A percentile compares a stretch with the other conserved stretches of the same genome.
Conservation (phyloP, 2,113 vertebrate genomes). For the Cervus canadensis region DNA sequence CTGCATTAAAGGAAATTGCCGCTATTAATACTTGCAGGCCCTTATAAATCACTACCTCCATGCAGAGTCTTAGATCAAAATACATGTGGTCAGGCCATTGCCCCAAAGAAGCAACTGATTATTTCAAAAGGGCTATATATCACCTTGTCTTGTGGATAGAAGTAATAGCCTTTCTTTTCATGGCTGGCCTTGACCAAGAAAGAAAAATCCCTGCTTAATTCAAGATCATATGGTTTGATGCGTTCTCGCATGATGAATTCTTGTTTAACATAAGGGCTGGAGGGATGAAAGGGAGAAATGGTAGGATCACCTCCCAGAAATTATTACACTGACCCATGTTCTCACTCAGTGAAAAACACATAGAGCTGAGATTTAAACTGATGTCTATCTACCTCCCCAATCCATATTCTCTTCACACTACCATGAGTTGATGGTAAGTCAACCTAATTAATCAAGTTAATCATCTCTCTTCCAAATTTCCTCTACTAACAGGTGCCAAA, state of each 20-base stretch:
- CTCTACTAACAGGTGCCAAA: neutral
- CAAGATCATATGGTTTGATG: slow-evolving; percentile 76
- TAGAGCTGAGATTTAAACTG: neutral
- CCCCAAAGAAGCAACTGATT: neutral
- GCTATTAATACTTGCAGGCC: neutral
- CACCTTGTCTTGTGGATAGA: neutral
- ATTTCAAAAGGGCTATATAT: neutral
- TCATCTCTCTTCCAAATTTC: neutral
- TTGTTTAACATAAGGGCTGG: slow-evolving; percentile 70
- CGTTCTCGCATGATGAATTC: slow-evolving; percentile 74
- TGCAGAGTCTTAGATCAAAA: neutral
- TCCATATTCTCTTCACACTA: neutral
- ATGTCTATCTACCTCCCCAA: neutral
- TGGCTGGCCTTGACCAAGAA: neutral
- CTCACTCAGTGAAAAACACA: neutral
- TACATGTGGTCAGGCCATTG: neutral
- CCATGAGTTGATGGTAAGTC: neutral
- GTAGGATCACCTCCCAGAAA: slow-evolving; percentile 73
- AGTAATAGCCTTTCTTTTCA: neutral
- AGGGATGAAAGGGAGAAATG: slow-evolving; percentile 68
- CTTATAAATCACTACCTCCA: neutral
- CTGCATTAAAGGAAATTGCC: neutral
- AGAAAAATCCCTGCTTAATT: neutral
- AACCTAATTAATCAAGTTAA: neutral
- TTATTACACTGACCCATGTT: neutral